Conservation (phyloP, 2,797 vertebrate species). For the Crossoptilon crossoptilon region DNA sequence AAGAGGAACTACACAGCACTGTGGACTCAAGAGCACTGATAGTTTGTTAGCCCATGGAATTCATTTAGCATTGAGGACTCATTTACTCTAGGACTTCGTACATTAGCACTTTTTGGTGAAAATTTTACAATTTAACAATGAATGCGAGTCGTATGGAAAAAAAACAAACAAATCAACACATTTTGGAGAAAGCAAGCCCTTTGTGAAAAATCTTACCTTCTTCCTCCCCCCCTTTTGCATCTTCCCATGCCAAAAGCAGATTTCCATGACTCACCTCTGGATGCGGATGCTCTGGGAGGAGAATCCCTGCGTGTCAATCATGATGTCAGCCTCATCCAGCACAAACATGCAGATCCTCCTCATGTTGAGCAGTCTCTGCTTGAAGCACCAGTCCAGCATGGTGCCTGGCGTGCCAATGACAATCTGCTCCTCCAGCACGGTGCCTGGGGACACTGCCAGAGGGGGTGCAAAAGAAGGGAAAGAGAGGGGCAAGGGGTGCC, state of each 20-base stretch:
- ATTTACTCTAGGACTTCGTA: too few species aligned
- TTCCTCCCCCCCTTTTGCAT: too few species aligned
- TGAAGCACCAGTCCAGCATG: conserved; percentile 83
- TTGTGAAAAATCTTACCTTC: too few species aligned
- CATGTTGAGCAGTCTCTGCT: conserved; percentile 67
- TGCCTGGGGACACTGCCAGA: conserved; percentile 22
- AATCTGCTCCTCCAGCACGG: conserved; percentile 74
- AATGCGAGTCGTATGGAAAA: background rate
- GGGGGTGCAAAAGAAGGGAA: background rate
- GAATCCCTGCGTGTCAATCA: conserved; percentile 81
- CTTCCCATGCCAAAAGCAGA: too few species aligned
- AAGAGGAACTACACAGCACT: too few species aligned
- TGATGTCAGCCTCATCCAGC: conserved; percentile 83
- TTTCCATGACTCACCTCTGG: conserved; percentile 70
- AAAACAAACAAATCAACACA: background rate
- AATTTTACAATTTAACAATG: background rate
- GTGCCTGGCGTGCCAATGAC: conserved; percentile 82
- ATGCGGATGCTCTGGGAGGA: conserved; percentile 81
- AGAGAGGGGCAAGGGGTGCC: background rate
- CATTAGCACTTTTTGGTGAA: background rate
- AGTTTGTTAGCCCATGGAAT: too few species aligned
- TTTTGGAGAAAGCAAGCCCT: too few species aligned
- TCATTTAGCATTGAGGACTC: too few species aligned
- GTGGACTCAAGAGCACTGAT: too few species aligned
- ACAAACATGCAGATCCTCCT: conserved; percentile 77